Conservation (phyloP, 1,140 invertebrate species). For the Drosophila pectinifera region DNA sequence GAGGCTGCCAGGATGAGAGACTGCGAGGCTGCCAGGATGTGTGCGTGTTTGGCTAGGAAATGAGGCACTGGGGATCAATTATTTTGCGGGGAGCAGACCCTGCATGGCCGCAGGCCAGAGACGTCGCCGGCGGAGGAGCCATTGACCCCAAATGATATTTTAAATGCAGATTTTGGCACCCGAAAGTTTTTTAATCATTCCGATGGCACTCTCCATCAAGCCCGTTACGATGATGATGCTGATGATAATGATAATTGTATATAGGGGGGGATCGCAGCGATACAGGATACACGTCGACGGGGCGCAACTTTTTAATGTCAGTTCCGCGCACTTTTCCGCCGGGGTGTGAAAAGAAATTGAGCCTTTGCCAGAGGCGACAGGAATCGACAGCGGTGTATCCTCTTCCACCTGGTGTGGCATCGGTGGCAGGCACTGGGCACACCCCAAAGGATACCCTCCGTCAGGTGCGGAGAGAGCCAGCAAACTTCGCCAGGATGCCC, state of each 20-base stretch:
- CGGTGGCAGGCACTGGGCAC: neutral
- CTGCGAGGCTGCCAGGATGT: neutral
- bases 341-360: slow-evolving; percentile 55
- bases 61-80: slow-evolving; percentile 80
- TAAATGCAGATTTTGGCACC: slow-evolving; percentile 66
- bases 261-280: slow-evolving; percentile 12
- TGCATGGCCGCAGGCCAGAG: slow-evolving; percentile 54
- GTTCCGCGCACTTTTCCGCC: slow-evolving; percentile 58
- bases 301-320: slow-evolving; percentile 66
- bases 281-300: slow-evolving; percentile 55
- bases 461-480: slow-evolving; percentile 16
- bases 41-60: slow-evolving; percentile 36
- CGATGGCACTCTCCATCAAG: slow-evolving; percentile 52
- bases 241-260: slow-evolving; percentile 41
- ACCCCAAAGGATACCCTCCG: slow-evolving; percentile 8
- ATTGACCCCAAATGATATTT: slow-evolving; percentile 51
- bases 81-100: slow-evolving; percentile 44
- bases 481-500: slow-evolving; percentile 30
- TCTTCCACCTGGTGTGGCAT: too few species aligned
- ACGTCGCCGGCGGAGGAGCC: slow-evolving; percentile 58
- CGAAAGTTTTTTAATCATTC: slow-evolving; percentile 78
- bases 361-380: neutral
- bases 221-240: slow-evolving; percentile 2
- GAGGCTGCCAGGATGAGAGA: slow-evolving; percentile 10
- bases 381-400: neutral